Evolutionary conservation across 2,797 vertebrate genomes (phyloP), one percentile per base, ranked within the genome.

Genomic region (Falco concolor): DNA sequence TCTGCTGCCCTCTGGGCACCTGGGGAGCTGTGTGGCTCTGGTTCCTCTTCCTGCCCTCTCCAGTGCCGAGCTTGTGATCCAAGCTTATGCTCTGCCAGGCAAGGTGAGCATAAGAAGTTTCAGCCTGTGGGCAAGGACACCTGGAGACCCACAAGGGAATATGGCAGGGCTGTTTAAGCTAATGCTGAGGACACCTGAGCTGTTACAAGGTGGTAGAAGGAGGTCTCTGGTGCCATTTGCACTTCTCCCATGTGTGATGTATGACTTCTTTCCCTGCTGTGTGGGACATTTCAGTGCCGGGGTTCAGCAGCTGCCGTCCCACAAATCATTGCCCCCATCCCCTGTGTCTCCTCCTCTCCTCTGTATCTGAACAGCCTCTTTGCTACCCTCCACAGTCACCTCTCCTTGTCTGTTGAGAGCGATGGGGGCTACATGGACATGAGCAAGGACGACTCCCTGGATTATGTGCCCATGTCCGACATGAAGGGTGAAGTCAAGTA

Each of bases 371-470:
- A 8, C 45, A 60, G 19, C 13, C 76, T 63, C 63, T 93, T 76
- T 45, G 0, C 44, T 80, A 38, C 16, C 15, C 14, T 36, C 90
- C 30, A 28, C 97, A 99, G 99, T 87, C 99, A 98, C 19, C 97
- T 98, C 96, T 99, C 98, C 25, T 97, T 99, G 18, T 98, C 98
- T n/a, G 98, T 98, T 1, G 99, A 99, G 97, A 99, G 98, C 1
- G 99, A 99, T 0, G 99, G 99, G 3, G 99, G 99, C 42, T 99
- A 99, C 97, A 99, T 99, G 99, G 99, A 99, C 97, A 99, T 99
- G 99, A 99, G 98, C 92, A 99, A 99, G 97, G 99, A 99, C 0
- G 99, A 99, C 81, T 98, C 98, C 6, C 97, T 98, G 30, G 94
- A 99, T 97, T 99, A 99, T 3, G 98, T 99, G 65, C 98, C 99